phyloP scores from a whole-genome alignment of 2,113 vertebrate species.

The Loxodonta africana region DNA sequence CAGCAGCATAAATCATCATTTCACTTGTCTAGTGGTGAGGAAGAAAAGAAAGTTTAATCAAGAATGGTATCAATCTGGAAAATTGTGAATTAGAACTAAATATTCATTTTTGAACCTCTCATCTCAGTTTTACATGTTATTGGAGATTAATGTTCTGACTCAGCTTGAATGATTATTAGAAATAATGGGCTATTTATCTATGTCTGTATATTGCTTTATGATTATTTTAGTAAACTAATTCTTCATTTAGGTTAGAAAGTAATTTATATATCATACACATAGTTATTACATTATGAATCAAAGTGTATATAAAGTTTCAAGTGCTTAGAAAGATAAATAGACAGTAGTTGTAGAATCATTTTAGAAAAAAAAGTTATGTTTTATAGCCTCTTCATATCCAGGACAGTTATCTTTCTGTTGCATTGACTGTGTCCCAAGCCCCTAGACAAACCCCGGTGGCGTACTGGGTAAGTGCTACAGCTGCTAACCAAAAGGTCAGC shows the following conservation, averaged over 20 bases:
- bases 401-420: not conserved
- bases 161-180: conserved; percentile 5
- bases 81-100: not conserved
- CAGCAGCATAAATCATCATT: not conserved
- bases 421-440: not conserved
- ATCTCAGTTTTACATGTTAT: not conserved
- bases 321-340: not conserved
- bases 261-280: not conserved
- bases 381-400: not conserved
- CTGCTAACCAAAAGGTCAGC: no score
- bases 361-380: not conserved
- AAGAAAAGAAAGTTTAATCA: not conserved
- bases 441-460: not conserved
- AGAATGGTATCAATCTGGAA: not conserved
- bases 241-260: not conserved
- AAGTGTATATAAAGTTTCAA: not conserved
- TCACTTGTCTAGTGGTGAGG: not conserved
- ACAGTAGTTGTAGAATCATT: not conserved
- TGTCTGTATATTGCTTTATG: not conserved
- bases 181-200: not conserved
- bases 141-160: not conserved
- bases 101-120: not conserved
- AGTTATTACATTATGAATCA: not conserved
- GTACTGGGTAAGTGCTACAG: no score
- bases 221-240: conserved; percentile 37